A percentile compares a stretch with the other conserved stretches of the same genome.
phyloP scores from a whole-genome alignment of 2,113 vertebrate genomes.

The Excalfactoria chinensis region DNA sequence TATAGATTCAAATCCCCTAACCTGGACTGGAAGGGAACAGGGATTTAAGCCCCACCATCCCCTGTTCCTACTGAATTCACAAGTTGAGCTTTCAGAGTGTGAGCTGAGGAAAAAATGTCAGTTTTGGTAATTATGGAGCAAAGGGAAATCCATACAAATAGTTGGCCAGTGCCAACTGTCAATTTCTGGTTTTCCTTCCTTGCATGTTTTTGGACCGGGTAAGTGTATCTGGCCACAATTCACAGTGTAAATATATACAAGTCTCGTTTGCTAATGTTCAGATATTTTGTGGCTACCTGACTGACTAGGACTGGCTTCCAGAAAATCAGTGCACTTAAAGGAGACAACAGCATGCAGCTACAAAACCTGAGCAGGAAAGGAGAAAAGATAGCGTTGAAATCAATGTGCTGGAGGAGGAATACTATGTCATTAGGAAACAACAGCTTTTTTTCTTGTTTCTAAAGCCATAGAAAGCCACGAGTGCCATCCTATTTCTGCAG shows the following conservation, averaged over 20 bases:
- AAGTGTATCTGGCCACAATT: background rate
- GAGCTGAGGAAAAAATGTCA: background rate
- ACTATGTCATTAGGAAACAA: constrained; percentile 21
- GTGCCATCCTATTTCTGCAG: constrained; percentile 1
- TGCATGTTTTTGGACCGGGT: background rate
- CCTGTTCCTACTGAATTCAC: background rate
- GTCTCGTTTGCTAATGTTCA: background rate
- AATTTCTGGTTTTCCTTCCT: background rate
- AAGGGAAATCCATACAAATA: background rate
- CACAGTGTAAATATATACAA: background rate
- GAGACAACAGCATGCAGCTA: background rate
- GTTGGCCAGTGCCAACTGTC: background rate
- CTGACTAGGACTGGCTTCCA: background rate
- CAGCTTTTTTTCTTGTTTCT: constrained; percentile 33
- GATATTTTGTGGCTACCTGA: background rate
- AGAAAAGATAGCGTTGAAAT: background rate
- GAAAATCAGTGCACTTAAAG: background rate
- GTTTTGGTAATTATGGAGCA: background rate
- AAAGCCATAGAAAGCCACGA: background rate
- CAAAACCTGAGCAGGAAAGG: background rate
- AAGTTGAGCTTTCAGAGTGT: background rate
- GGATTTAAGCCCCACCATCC: background rate
- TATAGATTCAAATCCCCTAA: background rate
- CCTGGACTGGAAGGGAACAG: background rate
- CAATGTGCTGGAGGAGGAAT: background rate